phyloP scores from a whole-genome alignment of 1,140 invertebrate species.

The Psilanteris sp. region DNA sequence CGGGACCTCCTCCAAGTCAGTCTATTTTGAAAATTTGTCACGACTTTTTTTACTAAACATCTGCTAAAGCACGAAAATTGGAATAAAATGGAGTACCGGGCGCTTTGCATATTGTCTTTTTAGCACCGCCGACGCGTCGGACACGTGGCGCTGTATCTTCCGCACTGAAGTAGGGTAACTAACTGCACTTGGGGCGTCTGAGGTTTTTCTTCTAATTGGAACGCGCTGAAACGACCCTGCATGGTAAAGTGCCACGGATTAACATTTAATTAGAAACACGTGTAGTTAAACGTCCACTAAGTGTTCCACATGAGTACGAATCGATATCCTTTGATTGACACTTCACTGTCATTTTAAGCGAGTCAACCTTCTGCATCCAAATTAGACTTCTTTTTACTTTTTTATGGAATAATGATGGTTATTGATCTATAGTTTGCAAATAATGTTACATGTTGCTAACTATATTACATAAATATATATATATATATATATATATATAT shows the following conservation, averaged over 20 bases:
- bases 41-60: neutral
- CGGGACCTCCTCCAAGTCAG: neutral
- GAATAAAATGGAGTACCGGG: slow-evolving; percentile 29
- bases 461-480: too few species aligned
- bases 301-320: slow-evolving; percentile 68
- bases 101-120: slow-evolving; percentile 58
- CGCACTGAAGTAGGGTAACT: slow-evolving; percentile 56
- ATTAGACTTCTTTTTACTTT: slow-evolving; percentile 7
- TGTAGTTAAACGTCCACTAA: slow-evolving; percentile 76
- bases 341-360: slow-evolving; percentile 25
- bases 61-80: slow-evolving; percentile 29
- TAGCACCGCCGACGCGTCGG: slow-evolving; percentile 27
- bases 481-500: too few species aligned
- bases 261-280: slow-evolving; percentile 72
- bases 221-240: slow-evolving; percentile 62
- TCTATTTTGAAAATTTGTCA: slow-evolving; percentile 1
- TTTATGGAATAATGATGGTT: too few species aligned
- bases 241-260: slow-evolving; percentile 69
- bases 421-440: too few species aligned
- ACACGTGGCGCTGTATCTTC: slow-evolving; percentile 68
- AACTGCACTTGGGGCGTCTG: slow-evolving; percentile 49
- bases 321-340: slow-evolving; percentile 55
- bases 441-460: too few species aligned
- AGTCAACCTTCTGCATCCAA: neutral
- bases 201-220: slow-evolving; percentile 73